phyloP scores from a whole-genome alignment of 2,888 invertebrate species.

The Caenorhabditis sp. region DNA sequence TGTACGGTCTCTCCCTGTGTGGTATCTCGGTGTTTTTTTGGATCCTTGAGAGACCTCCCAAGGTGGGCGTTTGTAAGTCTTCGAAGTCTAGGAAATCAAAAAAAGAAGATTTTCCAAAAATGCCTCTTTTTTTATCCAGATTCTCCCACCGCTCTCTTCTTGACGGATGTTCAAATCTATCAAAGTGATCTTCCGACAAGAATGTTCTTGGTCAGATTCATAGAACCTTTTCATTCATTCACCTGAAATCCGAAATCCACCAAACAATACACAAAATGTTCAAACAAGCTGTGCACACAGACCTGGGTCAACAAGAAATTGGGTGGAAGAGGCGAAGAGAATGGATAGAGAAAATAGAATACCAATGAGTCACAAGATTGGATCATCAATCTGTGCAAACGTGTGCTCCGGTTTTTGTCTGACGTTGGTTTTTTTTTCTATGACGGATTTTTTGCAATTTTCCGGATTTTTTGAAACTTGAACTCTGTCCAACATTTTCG shows the following conservation, averaged over 20 bases:
- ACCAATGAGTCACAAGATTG: conserved; percentile 58
- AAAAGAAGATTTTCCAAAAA: background rate
- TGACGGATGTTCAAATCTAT: background rate
- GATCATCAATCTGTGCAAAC: conserved; percentile 44
- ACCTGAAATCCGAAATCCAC: conserved; percentile 38
- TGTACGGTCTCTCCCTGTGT: conserved; percentile 10
- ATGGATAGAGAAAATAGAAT: conserved; percentile 17
- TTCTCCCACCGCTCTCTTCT: background rate
- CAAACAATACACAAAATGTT: conserved; percentile 65
- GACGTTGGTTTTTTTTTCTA: conserved; percentile 20
- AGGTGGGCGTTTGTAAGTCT: conserved; percentile 1
- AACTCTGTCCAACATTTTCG: background rate
- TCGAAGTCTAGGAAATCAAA: background rate
- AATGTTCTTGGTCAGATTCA: conserved; percentile 44
- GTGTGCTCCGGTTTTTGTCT: conserved; percentile 11
- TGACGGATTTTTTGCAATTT: background rate
- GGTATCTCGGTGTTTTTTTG: too few relatives aligned
- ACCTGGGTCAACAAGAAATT: conserved; percentile 53
- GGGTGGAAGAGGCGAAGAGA: conserved; percentile 4
- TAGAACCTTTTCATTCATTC: conserved; percentile 17
- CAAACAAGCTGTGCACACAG: conserved; percentile 62
- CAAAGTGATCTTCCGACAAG: conserved; percentile 3
- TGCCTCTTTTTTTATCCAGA: background rate
- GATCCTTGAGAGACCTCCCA: background rate
- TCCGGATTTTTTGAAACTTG: background rate